Percentiles rank a stretch among this genome's conserved stretches.
Evolutionary conservation across 2,113 vertebrate species (phyloP).

Genomic region (Brienomyrus brachyistius): DNA sequence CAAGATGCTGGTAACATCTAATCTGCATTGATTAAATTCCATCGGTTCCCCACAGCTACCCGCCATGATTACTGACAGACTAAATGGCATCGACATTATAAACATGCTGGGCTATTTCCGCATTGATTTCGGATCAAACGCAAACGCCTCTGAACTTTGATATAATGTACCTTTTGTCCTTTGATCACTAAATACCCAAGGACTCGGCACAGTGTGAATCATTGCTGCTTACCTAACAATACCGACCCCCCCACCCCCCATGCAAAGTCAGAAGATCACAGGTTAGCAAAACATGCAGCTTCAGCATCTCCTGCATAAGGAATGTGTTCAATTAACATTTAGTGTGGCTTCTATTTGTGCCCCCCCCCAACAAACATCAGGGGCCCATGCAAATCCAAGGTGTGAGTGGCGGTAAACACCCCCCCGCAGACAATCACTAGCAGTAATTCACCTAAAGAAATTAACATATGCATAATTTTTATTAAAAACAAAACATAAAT

Average conservation of each 20-base stretch:
- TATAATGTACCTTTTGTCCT: neutral
- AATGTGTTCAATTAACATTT: neutral
- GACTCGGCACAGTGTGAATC: neutral
- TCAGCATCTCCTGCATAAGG: neutral
- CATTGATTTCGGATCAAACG: neutral
- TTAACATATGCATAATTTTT: neutral
- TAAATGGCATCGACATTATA: neutral
- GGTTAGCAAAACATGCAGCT: neutral
- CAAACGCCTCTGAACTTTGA: neutral
- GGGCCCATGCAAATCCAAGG: neutral
- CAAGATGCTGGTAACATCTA: neutral
- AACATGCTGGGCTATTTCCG: neutral
- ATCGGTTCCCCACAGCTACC: conserved; percentile 10
- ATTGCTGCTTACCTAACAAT: neutral
- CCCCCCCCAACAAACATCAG: neutral
- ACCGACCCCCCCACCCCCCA: neutral
- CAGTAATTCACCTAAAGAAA: neutral
- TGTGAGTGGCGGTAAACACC: neutral
- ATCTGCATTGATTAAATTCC: neutral
- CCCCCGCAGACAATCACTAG: neutral
- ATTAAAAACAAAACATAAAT: neutral
- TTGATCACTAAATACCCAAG: neutral
- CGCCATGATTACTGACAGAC: neutral
- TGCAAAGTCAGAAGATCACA: neutral
- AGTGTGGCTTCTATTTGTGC: neutral